phyloP scores from a whole-genome alignment of 2,797 vertebrate species.

The Scomberomorus guttatus region DNA sequence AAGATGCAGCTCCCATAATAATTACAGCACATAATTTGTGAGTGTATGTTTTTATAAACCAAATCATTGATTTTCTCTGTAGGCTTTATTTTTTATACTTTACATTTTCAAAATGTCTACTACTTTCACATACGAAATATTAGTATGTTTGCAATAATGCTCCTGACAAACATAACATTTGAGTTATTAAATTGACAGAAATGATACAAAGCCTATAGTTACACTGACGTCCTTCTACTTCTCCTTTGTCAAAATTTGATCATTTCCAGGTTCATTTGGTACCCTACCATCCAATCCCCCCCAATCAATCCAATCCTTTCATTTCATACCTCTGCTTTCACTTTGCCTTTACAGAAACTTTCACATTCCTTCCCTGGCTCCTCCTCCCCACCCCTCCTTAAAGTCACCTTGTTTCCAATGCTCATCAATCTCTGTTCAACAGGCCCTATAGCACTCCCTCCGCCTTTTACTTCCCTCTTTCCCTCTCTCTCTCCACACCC shows the following conservation, averaged over 20 bases:
- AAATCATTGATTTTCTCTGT: neutral
- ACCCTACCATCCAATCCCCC: constrained; percentile 7
- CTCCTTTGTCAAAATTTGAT: constrained; percentile 21
- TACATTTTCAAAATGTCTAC: neutral
- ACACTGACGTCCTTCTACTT: neutral
- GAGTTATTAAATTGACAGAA: neutral
- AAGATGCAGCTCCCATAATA: neutral
- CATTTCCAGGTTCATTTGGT: constrained; percentile 17
- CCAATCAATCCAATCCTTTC: constrained; percentile 6
- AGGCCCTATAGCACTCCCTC: constrained; percentile 20
- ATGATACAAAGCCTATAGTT: neutral
- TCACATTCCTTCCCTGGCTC: constrained; percentile 38
- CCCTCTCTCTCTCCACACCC: neutral
- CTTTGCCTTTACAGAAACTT: constrained; percentile 46
- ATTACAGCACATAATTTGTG: neutral
- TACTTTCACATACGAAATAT: neutral
- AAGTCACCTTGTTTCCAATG: constrained; percentile 83
- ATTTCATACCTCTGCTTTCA: constrained; percentile 40
- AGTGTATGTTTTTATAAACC: neutral
- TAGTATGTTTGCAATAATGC: no score
- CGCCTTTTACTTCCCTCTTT: constrained; percentile 15
- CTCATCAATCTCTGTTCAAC: constrained; percentile 79
- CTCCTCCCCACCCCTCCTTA: constrained; percentile 65
- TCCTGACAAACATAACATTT: neutral
- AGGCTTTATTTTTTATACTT: neutral